Conservation (phyloP, 2,797 vertebrate genomes). For the Scomberomorus guttatus region DNA sequence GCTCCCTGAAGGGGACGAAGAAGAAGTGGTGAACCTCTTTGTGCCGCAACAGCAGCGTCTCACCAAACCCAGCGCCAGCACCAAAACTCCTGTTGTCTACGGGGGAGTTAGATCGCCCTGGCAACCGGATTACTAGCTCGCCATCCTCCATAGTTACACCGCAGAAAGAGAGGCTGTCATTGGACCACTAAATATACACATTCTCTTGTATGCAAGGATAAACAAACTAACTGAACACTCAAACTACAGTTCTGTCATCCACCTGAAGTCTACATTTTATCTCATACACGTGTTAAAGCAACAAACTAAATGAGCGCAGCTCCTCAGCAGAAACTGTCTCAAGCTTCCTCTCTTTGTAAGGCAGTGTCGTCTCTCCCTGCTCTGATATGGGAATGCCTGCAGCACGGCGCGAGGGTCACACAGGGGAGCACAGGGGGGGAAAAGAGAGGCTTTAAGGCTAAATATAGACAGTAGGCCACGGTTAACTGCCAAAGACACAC, state of each 20-base stretch:
- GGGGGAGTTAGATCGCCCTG: slow-evolving; percentile 80
- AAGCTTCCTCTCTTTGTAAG: slow-evolving; percentile 53
- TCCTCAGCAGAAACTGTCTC: slow-evolving; percentile 29
- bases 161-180: slow-evolving; percentile 25
- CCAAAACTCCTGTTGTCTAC: slow-evolving; percentile 48
- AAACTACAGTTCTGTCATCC: slow-evolving; percentile 1
- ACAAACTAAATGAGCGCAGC: slow-evolving; percentile 27
- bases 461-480: slow-evolving; percentile 84
- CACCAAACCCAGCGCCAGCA: slow-evolving; percentile 65
- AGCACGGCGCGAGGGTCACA: slow-evolving; percentile 79
- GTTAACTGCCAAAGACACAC: slow-evolving; percentile 81
- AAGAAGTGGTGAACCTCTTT: slow-evolving; percentile 87
- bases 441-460: slow-evolving; percentile 78
- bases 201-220: slow-evolving; percentile 22
- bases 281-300: slow-evolving; percentile 13
- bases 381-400: slow-evolving; percentile 87
- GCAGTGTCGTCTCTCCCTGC: slow-evolving; percentile 64
- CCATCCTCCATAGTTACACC: slow-evolving; percentile 80
- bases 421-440: slow-evolving; percentile 67
- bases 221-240: slow-evolving; percentile 1
- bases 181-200: slow-evolving; percentile 34
- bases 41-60: slow-evolving; percentile 80
- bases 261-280: slow-evolving; percentile 1
- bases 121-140: slow-evolving; percentile 82
- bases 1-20: slow-evolving; percentile 92